Percentiles rank a stretch among this genome's conserved stretches.
These are phyloP conservation scores for Metalampra italica DNA, from an alignment of 2,888 invertebrate genomes.

Conservation along the genomic window DNA sequence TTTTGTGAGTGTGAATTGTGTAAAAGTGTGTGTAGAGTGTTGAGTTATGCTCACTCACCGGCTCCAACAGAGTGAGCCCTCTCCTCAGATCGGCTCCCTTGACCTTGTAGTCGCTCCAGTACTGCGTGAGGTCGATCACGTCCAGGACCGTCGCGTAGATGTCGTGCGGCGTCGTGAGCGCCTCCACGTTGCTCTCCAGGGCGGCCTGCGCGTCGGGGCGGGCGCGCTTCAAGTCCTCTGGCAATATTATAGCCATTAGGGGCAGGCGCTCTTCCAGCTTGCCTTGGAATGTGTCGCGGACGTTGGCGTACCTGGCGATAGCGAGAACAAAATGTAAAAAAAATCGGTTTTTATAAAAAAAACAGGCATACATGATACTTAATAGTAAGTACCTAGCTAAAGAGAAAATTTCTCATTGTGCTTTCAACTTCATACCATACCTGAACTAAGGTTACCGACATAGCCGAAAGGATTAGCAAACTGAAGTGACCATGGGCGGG, in stretches of 20 bases:
- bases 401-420: no score
- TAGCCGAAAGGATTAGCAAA: no score
- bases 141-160: conserved; percentile 81
- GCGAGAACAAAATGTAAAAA: no score
- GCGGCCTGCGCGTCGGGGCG: conserved; percentile 80
- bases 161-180: conserved; percentile 91
- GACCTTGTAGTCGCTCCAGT: conserved; percentile 43
- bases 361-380: no score
- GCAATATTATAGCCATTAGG: conserved; percentile 88
- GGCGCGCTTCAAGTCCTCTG: conserved; percentile 81
- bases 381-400: no score
- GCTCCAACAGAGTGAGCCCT: conserved; percentile 80
- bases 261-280: conserved; percentile 94
- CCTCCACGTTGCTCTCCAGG: conserved; percentile 80
- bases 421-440: no score
- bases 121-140: conserved; percentile 16
- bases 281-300: conserved; percentile 92
- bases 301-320: conserved; percentile 83
- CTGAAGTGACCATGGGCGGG: no score
- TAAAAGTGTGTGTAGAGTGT: no score
- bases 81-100: conserved; percentile 74
- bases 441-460: no score
- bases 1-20: no score
- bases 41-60: conserved; percentile 70
- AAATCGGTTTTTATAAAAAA: neutral